Evolutionary conservation across 2,888 invertebrate species (phyloP).

Genomic region (Acanthacorydalis orientalis): DNA sequence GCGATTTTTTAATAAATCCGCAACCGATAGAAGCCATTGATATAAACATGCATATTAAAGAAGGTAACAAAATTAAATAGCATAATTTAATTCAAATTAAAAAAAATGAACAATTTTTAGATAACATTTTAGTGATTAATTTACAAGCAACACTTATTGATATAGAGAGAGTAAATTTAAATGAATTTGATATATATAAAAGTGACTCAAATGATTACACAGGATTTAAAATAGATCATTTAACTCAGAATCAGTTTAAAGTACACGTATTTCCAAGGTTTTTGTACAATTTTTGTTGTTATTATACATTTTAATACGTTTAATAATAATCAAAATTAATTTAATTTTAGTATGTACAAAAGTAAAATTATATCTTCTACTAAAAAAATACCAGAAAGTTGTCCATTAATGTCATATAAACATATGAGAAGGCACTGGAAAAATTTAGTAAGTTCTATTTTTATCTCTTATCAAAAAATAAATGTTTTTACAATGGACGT

Average conservation of each 20-base stretch:
- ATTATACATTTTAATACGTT: neutral
- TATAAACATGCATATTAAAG: conserved; percentile 4
- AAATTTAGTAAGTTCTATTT: conserved; percentile 6
- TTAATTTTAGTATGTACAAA: neutral
- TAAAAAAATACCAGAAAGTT: neutral
- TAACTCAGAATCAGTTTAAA: neutral
- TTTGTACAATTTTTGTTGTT: neutral
- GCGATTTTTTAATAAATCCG: conserved; percentile 7
- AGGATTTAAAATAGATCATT: neutral
- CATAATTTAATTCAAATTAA: neutral
- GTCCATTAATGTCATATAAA: neutral
- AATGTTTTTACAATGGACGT: neutral
- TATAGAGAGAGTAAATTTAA: neutral
- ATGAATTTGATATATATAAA: neutral
- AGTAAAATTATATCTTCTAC: neutral
- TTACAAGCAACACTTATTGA: neutral
- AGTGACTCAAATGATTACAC: neutral
- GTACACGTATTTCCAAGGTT: neutral
- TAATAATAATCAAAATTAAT: neutral
- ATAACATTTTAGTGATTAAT: neutral
- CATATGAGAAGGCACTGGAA: conserved; percentile 8
- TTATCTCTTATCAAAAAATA: neutral
- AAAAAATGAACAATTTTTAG: neutral
- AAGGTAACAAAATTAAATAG: neutral
- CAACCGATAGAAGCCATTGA: neutral